These are phyloP conservation scores for Standfussiana lucernea DNA, from an alignment of 2,888 invertebrate genomes.

Conservation along the genomic window DNA sequence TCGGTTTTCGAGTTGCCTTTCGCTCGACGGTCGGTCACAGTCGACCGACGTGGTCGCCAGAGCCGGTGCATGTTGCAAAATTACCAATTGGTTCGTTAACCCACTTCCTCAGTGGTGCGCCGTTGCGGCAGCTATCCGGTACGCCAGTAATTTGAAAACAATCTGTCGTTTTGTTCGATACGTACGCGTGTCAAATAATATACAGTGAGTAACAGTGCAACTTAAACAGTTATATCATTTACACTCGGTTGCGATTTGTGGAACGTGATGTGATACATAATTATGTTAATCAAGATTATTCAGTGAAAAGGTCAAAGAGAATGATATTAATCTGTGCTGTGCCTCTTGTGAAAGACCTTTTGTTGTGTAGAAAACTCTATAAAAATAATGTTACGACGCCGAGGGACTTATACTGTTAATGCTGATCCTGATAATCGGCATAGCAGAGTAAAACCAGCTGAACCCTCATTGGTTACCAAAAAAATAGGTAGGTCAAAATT, in stretches of 20 bases:
- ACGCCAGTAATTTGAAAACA: slow-evolving; percentile 79
- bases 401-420: slow-evolving; percentile 88
- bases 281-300: slow-evolving; percentile 43
- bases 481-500: slow-evolving; percentile 77
- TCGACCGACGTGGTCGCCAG: slow-evolving; percentile 78
- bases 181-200: slow-evolving; percentile 66
- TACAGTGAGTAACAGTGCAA: slow-evolving; percentile 61
- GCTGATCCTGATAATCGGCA: slow-evolving; percentile 78
- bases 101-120: slow-evolving; percentile 80
- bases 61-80: slow-evolving; percentile 85
- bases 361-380: slow-evolving; percentile 65
- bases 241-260: slow-evolving; percentile 57
- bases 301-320: slow-evolving; percentile 57
- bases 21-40: slow-evolving; percentile 82
- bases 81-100: slow-evolving; percentile 85
- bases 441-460: slow-evolving; percentile 74
- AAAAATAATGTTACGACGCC: slow-evolving; percentile 84
- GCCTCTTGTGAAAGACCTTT: slow-evolving; percentile 60
- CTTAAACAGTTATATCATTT: slow-evolving; percentile 56
- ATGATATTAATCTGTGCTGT: slow-evolving; percentile 68
- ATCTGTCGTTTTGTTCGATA: slow-evolving; percentile 68
- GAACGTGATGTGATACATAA: slow-evolving; percentile 55
- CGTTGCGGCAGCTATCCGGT: slow-evolving; percentile 75
- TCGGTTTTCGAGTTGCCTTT: slow-evolving; percentile 87
- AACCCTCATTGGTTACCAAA: slow-evolving; percentile 75